phyloP scores from a whole-genome alignment of 2,113 vertebrate genomes.

The Nyctereutes procyonoides region DNA sequence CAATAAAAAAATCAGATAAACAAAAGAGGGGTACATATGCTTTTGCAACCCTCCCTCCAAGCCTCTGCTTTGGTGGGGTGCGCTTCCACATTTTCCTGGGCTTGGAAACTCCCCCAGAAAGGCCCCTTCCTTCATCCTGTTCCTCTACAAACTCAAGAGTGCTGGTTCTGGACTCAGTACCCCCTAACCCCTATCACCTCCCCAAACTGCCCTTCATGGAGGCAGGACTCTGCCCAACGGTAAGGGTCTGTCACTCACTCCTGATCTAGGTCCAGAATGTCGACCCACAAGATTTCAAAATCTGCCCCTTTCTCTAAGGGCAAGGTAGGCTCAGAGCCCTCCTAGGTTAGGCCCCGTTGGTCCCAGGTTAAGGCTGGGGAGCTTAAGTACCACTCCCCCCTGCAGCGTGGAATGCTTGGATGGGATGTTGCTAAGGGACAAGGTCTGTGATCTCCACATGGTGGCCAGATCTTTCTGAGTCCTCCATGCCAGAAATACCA shows the following conservation, averaged over 20 bases:
- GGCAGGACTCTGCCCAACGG: background rate
- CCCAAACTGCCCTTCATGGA: background rate
- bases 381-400: background rate
- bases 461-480: background rate
- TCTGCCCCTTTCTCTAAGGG: background rate
- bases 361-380: slow-evolving; percentile 64
- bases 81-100: background rate
- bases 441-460: background rate
- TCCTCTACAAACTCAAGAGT: background rate
- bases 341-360: slow-evolving; percentile 42
- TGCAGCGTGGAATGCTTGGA: slow-evolving; percentile 59
- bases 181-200: background rate
- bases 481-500: slow-evolving; percentile 5
- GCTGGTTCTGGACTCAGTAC: background rate
- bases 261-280: slow-evolving; percentile 37
- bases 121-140: background rate
- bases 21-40: slow-evolving; percentile 13
- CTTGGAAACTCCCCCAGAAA: background rate
- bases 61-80: slow-evolving; percentile 14
- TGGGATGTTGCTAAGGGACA: background rate
- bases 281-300: background rate
- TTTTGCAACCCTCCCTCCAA: slow-evolving; percentile 48
- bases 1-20: slow-evolving; percentile 71
- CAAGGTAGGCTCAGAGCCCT: background rate
- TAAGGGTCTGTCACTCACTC: slow-evolving; percentile 16